phyloP scores from a whole-genome alignment of 2,113 vertebrate genomes.

The Fukomys damarensis region DNA sequence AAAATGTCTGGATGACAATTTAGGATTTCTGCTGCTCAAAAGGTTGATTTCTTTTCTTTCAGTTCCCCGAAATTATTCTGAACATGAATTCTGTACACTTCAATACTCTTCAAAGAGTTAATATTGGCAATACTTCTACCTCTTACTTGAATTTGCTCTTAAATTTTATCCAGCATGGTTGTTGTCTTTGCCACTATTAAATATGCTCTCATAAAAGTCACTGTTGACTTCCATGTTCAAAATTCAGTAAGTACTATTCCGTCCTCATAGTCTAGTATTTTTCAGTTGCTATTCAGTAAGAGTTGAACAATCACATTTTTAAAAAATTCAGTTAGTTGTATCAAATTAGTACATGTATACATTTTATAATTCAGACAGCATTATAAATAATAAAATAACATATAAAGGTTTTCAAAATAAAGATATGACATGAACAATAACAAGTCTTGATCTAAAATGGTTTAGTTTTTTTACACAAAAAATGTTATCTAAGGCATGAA shows the following conservation, averaged over 20 bases:
- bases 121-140: neutral
- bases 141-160: neutral
- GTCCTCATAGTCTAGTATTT: neutral
- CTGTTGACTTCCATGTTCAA: neutral
- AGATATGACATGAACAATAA: neutral
- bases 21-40: neutral
- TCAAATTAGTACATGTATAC: neutral
- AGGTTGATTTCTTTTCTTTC: neutral
- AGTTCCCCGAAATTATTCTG: neutral
- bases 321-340: neutral
- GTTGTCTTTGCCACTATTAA: neutral
- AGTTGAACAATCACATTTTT: neutral
- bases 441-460: neutral
- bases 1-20: neutral
- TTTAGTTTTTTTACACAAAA: neutral
- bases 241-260: neutral
- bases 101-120: neutral
- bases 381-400: neutral
- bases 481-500: neutral
- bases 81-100: neutral
- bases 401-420: neutral
- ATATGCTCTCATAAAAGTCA: neutral
- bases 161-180: neutral
- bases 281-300: neutral
- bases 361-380: neutral